phyloP scores from a whole-genome alignment of 1,140 invertebrate species.

The Aphelinus certus region DNA sequence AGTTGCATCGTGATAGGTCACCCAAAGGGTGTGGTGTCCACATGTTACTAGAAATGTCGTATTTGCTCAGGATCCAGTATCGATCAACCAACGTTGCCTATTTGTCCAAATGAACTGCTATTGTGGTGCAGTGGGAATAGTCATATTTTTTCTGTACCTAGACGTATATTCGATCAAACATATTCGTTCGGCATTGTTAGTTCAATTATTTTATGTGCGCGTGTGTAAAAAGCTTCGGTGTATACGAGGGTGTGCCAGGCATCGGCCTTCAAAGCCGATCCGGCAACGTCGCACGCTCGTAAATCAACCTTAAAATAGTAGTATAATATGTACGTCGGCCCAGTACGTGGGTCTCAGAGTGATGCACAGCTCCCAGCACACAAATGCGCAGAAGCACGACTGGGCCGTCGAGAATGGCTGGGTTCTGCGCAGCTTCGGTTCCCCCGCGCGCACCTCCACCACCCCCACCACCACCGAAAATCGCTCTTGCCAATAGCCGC shows the following conservation, averaged over 20 bases:
- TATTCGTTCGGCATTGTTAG: too few relatives aligned
- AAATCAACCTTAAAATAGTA: constrained; percentile 67
- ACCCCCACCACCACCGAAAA: constrained; percentile 48
- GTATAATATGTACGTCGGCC: constrained; percentile 57
- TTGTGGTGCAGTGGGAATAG: neutral
- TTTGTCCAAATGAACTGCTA: constrained; percentile 29
- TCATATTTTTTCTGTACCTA: too few relatives aligned
- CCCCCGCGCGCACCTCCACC: constrained; percentile 47
- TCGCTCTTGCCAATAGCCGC: constrained; percentile 52
- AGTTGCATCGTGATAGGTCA: too few relatives aligned
- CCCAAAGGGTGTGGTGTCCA: neutral
- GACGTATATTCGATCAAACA: too few relatives aligned
- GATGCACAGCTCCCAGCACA: constrained; percentile 46
- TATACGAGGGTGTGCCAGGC: too few relatives aligned
- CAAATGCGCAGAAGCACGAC: constrained; percentile 55
- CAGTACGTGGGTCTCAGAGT: constrained; percentile 36
- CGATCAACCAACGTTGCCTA: constrained; percentile 49
- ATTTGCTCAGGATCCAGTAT: constrained; percentile 41
- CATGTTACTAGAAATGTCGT: neutral
- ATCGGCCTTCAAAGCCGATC: constrained; percentile 29
- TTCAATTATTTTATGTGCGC: too few relatives aligned
- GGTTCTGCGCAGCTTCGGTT: constrained; percentile 59
- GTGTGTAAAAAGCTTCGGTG: too few relatives aligned
- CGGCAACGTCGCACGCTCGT: constrained; percentile 59
- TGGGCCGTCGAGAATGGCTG: constrained; percentile 38